Evolutionary conservation across 2,113 vertebrate species (phyloP).

Genomic region (Triplophysa tibetana): DNA sequence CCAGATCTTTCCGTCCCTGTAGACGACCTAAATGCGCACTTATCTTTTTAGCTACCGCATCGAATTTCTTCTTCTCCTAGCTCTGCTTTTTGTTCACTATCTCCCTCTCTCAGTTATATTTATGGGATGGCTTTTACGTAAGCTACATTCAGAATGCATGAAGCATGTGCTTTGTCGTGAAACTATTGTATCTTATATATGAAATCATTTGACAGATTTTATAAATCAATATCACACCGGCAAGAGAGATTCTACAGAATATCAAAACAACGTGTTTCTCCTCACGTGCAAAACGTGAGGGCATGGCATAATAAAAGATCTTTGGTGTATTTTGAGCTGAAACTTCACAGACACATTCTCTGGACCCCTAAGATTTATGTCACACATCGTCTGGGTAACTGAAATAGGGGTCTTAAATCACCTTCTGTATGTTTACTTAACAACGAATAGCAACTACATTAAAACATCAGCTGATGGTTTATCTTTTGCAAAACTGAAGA

Average conservation of each 20-base stretch:
- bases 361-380: too few species aligned
- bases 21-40: conserved; percentile 41
- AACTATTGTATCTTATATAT: background rate
- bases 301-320: too few species aligned
- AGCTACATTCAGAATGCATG: too few species aligned
- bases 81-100: background rate
- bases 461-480: background rate
- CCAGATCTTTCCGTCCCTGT: conserved; percentile 11
- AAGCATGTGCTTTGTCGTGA: too few species aligned
- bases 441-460: background rate
- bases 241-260: too few species aligned
- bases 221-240: too few species aligned
- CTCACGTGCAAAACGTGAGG: too few species aligned
- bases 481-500: conserved; percentile 12
- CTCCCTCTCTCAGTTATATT: conserved; percentile 2
- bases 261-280: too few species aligned
- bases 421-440: background rate
- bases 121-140: background rate
- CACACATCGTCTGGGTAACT: too few species aligned
- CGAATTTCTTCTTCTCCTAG: conserved; percentile 1
- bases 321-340: too few species aligned
- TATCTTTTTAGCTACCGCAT: conserved; percentile 40
- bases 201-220: background rate
- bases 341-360: too few species aligned
- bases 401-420: too few species aligned